Conservation (phyloP, 1,140 invertebrate genomes). For the Pseudomyrmex concolor region DNA sequence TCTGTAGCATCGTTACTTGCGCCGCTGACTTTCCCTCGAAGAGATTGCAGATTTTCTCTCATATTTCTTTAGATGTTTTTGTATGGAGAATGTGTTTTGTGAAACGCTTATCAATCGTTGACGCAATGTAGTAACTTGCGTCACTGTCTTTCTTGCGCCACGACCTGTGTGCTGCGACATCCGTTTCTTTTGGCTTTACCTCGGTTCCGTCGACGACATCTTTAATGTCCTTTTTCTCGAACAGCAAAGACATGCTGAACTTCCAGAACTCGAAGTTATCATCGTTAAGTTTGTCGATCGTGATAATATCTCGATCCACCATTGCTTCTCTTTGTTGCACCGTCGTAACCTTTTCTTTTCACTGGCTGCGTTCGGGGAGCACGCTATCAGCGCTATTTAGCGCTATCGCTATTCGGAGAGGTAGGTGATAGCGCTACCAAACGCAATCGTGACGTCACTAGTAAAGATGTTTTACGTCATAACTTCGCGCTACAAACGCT, state of each 20-base stretch:
- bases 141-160: constrained; percentile 5
- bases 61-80: neutral
- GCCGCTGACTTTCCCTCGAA: neutral
- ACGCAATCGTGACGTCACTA: too few species aligned
- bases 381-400: too few species aligned
- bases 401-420: too few species aligned
- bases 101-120: neutral
- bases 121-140: neutral
- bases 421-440: too few species aligned
- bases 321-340: neutral
- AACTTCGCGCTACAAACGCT: too few species aligned
- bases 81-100: constrained; percentile 7
- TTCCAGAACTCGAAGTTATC: constrained; percentile 5
- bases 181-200: neutral
- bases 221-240: neutral
- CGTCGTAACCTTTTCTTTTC: too few species aligned
- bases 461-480: too few species aligned
- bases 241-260: neutral
- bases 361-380: too few species aligned
- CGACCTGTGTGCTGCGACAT: neutral
- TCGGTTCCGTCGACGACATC: neutral
- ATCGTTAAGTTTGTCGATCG: constrained; percentile 1
- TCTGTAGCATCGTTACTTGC: constrained; percentile 14
- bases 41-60: neutral
- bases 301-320: neutral